Conservation (phyloP, 2,888 invertebrate genomes). For the Cheilosia scutellata region DNA sequence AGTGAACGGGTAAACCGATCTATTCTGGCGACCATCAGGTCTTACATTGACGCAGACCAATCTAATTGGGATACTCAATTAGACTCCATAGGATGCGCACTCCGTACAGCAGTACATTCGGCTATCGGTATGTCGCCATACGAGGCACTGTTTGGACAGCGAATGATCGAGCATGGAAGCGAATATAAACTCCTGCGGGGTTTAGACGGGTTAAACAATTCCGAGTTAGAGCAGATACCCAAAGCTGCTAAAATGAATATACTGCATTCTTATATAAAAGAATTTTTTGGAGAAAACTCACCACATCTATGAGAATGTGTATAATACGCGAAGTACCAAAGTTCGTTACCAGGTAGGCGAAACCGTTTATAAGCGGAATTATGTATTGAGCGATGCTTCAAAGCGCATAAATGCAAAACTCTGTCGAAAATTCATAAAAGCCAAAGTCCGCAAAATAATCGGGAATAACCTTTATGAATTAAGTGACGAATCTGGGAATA, state of each 20-base stretch:
- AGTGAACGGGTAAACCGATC: too few species aligned
- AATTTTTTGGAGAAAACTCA: neutral
- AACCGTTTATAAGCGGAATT: neutral
- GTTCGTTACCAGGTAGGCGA: neutral
- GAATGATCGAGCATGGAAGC: neutral
- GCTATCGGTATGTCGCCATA: neutral
- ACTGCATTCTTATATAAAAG: neutral
- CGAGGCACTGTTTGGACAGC: neutral
- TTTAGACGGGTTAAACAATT: too few species aligned
- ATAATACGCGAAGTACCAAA: too few species aligned
- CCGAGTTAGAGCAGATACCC: neutral
- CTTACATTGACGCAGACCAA: neutral
- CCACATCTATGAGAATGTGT: neutral
- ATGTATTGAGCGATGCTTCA: neutral
- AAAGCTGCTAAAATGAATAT: neutral
- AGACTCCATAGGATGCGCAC: neutral
- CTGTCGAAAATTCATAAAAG: neutral
- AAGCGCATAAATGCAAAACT: neutral
- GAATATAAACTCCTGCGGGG: neutral
- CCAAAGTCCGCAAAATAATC: neutral
- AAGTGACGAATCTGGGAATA: neutral
- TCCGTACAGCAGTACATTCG: neutral
- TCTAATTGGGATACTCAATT: neutral
- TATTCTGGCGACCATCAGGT: too few species aligned
- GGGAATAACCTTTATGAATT: neutral